Percentiles rank a stretch among this genome's conserved stretches.
Conservation (phyloP, 2,797 vertebrate species). For the Huso huso region DNA sequence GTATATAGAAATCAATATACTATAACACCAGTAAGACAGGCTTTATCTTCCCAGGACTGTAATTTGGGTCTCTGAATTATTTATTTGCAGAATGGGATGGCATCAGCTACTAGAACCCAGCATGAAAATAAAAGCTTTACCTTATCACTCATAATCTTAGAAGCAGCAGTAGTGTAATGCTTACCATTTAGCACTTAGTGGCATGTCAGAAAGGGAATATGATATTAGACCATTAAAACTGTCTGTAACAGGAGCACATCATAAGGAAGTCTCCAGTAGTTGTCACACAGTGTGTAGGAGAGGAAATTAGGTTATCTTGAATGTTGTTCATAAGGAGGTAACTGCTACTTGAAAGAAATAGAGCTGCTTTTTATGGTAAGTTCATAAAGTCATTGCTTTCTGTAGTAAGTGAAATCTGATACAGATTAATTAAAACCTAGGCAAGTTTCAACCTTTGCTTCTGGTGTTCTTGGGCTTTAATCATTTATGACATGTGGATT, state of each 20-base stretch:
- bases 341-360: not conserved
- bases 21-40: slow-evolving; percentile 72
- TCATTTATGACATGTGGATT: not conserved
- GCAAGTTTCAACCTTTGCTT: not conserved
- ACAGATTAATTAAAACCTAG: not conserved
- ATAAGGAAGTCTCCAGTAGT: slow-evolving; percentile 51
- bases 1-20: slow-evolving; percentile 73
- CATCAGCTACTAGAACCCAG: slow-evolving; percentile 62
- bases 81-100: slow-evolving; percentile 70
- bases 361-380: not conserved
- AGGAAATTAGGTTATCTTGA: slow-evolving; percentile 35
- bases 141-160: slow-evolving; percentile 84
- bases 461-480: not conserved
- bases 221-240: slow-evolving; percentile 68
- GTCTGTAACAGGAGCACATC: slow-evolving; percentile 66
- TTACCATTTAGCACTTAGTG: slow-evolving; percentile 80
- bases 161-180: slow-evolving; percentile 74
- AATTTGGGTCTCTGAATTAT: slow-evolving; percentile 87
- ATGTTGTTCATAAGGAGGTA: slow-evolving; percentile 22
- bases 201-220: slow-evolving; percentile 63
- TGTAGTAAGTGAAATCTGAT: not conserved
- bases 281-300: slow-evolving; percentile 34
- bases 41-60: slow-evolving; percentile 74
- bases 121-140: slow-evolving; percentile 75
- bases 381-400: slow-evolving; percentile 2